These are phyloP conservation scores for Eristalinus sepulchralis DNA, from an alignment of 2,888 invertebrate genomes.

Conservation along the genomic window DNA sequence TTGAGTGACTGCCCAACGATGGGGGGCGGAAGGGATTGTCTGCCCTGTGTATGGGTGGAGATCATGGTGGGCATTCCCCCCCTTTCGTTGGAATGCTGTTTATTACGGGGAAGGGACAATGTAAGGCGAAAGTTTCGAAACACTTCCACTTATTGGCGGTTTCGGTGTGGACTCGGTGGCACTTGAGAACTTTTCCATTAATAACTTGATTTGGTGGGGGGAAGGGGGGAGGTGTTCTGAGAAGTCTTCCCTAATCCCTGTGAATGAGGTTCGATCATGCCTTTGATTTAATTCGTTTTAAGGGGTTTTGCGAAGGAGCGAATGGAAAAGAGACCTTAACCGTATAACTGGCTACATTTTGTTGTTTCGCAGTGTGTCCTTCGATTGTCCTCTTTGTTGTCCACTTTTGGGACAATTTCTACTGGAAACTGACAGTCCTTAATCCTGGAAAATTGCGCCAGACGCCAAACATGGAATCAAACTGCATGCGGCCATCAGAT, in stretches of 20 bases:
- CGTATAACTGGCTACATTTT: no score
- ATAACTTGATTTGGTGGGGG: not conserved
- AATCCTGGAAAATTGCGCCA: no score
- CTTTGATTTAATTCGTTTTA: not conserved
- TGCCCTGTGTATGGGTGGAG: no score
- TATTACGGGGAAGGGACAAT: not conserved
- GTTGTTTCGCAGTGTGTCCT: no score
- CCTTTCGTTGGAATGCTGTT: not conserved
- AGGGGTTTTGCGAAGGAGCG: no score
- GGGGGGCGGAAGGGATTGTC: not conserved
- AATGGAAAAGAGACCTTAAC: no score
- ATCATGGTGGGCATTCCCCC: no score
- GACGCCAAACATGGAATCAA: no score
- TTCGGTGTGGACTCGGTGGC: not conserved
- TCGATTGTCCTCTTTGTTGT: no score
- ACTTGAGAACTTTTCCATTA: slow-evolving; percentile 8
- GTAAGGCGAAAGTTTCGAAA: slow-evolving; percentile 1
- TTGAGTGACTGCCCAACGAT: not conserved
- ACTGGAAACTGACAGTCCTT: no score
- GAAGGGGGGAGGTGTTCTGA: not conserved
- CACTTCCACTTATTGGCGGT: not conserved
- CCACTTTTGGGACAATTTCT: no score
- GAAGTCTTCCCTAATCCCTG: not conserved
- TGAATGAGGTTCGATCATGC: not conserved
- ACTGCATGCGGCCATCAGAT: no score